Evolutionary conservation across 2,113 vertebrate species (phyloP).

Genomic region (Trichechus manatus): DNA sequence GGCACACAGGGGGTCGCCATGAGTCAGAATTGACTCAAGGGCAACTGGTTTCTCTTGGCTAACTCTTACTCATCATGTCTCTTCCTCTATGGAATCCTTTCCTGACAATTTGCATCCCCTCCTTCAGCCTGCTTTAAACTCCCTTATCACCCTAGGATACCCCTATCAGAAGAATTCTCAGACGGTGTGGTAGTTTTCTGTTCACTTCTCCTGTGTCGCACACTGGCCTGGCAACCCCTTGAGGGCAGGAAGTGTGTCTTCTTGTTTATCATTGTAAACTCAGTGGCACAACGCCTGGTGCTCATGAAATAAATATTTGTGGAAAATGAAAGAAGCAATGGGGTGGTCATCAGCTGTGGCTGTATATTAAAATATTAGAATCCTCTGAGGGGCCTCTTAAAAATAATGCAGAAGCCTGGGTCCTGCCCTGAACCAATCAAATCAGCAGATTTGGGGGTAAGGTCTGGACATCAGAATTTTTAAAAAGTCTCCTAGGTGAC

Average conservation of each 20-base stretch:
- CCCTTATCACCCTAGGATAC: fast-evolving
- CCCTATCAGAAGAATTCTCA: fast-evolving
- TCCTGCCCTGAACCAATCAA: neutral
- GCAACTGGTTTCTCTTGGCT: neutral
- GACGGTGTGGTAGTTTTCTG: neutral
- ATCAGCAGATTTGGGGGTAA: neutral
- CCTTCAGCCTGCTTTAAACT: no score
- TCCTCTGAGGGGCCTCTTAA: neutral
- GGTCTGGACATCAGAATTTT: neutral
- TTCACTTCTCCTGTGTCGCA: neutral
- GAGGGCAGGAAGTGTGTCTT: neutral
- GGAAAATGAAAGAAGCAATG: neutral
- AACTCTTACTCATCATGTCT: neutral
- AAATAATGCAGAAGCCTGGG: neutral
- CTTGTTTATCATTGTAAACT: no score
- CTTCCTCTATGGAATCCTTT: neutral
- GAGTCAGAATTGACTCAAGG: neutral
- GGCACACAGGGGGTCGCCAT: neutral
- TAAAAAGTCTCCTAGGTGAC: neutral
- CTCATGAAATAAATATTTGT: no score
- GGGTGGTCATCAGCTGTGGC: neutral
- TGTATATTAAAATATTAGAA: neutral
- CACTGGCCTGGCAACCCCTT: neutral
- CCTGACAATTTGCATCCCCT: neutral
- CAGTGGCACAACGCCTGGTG: neutral